These are phyloP conservation scores for Blastobasis adustella DNA, from an alignment of 2,888 invertebrate genomes.

Conservation along the genomic window DNA sequence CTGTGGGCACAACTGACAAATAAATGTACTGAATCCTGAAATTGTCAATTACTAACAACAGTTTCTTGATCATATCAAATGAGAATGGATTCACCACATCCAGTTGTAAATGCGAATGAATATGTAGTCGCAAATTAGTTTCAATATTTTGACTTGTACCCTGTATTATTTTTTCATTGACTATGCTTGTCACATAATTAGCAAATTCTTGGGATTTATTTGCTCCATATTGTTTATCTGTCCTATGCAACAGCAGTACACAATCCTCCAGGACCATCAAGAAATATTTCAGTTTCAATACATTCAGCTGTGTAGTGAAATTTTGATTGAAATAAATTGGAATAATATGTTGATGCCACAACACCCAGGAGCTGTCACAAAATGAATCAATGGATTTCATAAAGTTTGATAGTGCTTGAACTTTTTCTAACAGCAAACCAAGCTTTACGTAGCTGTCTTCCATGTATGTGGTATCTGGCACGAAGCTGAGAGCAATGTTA, in stretches of 20 bases:
- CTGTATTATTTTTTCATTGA: constrained; percentile 76
- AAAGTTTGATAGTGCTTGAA: constrained; percentile 78
- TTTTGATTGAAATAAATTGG: constrained; percentile 85
- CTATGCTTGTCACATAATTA: constrained; percentile 45
- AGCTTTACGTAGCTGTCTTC: constrained; percentile 79
- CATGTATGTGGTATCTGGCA: constrained; percentile 75
- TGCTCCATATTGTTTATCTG: constrained; percentile 40
- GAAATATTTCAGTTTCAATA: constrained; percentile 73
- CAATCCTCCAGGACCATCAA: constrained; percentile 64
- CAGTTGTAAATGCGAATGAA: constrained; percentile 91
- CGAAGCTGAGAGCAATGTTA: constrained; percentile 79
- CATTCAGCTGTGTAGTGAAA: constrained; percentile 79
- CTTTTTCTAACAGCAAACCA: constrained; percentile 76
- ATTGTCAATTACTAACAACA: constrained; percentile 75
- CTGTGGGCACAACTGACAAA: constrained; percentile 78
- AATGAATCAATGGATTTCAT: constrained; percentile 72
- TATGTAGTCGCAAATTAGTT: constrained; percentile 92
- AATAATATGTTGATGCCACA: constrained; percentile 87
- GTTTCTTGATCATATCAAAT: constrained; percentile 78
- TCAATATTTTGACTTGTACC: constrained; percentile 92
- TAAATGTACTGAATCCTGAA: constrained; percentile 71
- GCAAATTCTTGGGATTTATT: constrained; percentile 48
- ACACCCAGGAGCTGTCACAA: constrained; percentile 85
- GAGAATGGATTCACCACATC: constrained; percentile 83
- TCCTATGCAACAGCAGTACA: constrained; percentile 42